Base-by-base conservation (phyloP, 2,797 vertebrate species). In the Tragelaphus eurycerus region DNA sequence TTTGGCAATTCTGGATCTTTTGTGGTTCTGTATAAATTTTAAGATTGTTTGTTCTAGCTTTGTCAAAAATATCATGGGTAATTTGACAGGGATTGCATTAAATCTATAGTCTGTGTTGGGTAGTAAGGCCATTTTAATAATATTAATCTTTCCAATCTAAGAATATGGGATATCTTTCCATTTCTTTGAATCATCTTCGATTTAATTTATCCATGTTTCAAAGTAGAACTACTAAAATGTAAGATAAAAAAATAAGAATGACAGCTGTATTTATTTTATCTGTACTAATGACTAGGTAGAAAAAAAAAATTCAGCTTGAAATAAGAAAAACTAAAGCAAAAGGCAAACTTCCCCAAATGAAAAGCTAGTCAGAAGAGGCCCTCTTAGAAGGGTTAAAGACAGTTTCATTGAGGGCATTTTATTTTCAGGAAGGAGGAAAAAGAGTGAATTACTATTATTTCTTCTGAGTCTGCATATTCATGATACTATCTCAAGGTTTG, bases 311-410 rank as follows among this genome's bases (percentile, higher is more conserved):
- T 55, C 76, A 95, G 31, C 6, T 50, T 93, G n/a, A 93, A 94
- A 15, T 71, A 19, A 86, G 27, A 93, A 12, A 82, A 89, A 54
- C 50, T 91, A 71, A 89, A 88, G 52, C 46, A 78, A 62, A 89
- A 93, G 81, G 62, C 48, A 21, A 95, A 83, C 48, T 94, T 17
- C n/a, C 38, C 14, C 74, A 59, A 64, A 60, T 89, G 46, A 43
- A 92, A 95, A 92, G 90, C 52, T 79, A 23, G 64, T 95, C 79
- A 67, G 46, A 93, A 96, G 67, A 89, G 48, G 79, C 78, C 48
- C 67, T 48, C 3, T 59, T 50, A 91, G 27, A 29, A n/a, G 34
- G 25, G 31, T 62, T 57, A 83, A 93, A 92, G 57, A 84, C 12
- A n/a, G 21, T 74, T 64, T 85, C 54, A 25, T 12, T 31, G 31